Base-by-base conservation (phyloP, 92 coral and sea anemone genomes). In the Plumapathes pennacea region DNA sequence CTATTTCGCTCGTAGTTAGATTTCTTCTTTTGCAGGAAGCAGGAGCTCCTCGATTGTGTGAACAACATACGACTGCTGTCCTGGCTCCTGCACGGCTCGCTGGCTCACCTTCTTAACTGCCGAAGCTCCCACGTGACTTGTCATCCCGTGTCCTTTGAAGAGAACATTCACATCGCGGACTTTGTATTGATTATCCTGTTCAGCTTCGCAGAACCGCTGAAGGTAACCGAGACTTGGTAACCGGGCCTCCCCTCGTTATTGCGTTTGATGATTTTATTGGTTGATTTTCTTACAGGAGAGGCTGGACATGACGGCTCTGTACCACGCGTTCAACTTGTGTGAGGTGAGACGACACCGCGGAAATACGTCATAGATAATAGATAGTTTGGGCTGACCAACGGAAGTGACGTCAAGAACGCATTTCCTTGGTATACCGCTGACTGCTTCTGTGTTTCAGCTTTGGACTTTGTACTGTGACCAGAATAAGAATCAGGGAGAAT, bases 401-500 rank as follows among this genome's bases (percentile, higher is more conserved):
- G n/a, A n/a, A n/a, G n/a, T n/a, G n/a, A n/a, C n/a, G n/a, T n/a
- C n/a, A n/a, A n/a, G n/a, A n/a, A n/a, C n/a, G n/a, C n/a, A 34
- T 34, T 7, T 30, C 0, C 6, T 1, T 60, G 5, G 12, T 14
- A 13, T 22, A 15, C 13, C 13, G 3, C 21, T 14, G 10, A 24
- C 11, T 30, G 10, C 3, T 52, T 30, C 30, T 50, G 33, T 32
- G 28, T 30, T 17, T 42, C 54, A 92, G 99, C 49, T 94, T 53
- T 94, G 99, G 99, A 89, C 99, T 5, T 76, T 94, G 38, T 94
- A 94, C 49, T 94, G 97, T 61, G 99, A 94, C 45, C 84, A 80
- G 46, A 90, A 84, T 40, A 89, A 77, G 68, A 77, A 86, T 33
- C 80, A 77, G 10, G 98, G 90, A 15, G 96, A 88, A 27, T 87